Evolutionary conservation across 2,113 vertebrate genomes (phyloP), one percentile per base, ranked within the genome.

Genomic region (Hemibagrus wyckioides): DNA sequence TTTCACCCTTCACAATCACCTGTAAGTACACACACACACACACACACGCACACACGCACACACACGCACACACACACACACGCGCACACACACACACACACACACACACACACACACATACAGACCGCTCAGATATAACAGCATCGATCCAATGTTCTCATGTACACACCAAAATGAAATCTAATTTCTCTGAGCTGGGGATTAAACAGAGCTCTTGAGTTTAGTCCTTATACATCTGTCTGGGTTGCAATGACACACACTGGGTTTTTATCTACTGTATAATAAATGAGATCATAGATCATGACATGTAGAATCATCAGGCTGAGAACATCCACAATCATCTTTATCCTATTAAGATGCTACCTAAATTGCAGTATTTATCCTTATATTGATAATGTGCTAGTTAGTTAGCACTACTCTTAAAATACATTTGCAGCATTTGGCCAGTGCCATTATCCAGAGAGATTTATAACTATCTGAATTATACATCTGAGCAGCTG

Each of bases 1-100:
- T 96, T 91, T 98, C 97, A 0, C 97, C 98, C 94, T 95, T 99
- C 92, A 99, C 96, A 92, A 99, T 96, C 91, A 99, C 95, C 98
- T 99, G 93, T 30, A 39, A 17, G 23, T 11, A 44, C 71, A 75
- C 36, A 41, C 69, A 39, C 36, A 21, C 67, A 36, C 67, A 36
- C 39, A 11, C 41, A 59, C 15, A 76, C 33, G 39, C 39, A 44
- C 39, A 23, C 69, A 73, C 36, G 11, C 69, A 41, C 71, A 44
- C 67, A 39, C 44, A 48, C 44, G 9, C 44, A 48, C 44, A 44
- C 44, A 44, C 48, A 52, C 36, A 6, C 36, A 75, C 48, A 52
- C 36, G 4, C 36, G 63, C 28, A 79, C 39, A 82, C 33, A 81
- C 19, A 39, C 44, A 50, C 73, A 77, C 73, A 75, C 23, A 44